These are phyloP conservation scores for Poeciliopsis infans DNA, from an alignment of 2,797 vertebrate species.

Conservation along the genomic window DNA sequence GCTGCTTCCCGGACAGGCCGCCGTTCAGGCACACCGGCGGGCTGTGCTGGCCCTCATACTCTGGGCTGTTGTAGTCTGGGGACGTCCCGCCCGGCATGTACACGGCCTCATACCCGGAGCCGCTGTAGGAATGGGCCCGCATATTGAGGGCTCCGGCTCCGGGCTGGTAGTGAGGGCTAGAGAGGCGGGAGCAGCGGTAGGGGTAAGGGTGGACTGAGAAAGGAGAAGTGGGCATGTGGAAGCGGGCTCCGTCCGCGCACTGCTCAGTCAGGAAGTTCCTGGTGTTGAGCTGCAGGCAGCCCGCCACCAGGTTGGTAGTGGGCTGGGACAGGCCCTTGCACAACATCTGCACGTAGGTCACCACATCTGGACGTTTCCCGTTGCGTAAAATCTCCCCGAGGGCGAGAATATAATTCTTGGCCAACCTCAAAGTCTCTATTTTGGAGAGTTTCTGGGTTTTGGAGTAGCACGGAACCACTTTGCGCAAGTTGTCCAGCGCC, in stretches of 20 bases:
- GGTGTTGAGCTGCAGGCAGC: conserved; percentile 98
- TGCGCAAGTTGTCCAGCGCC: conserved; percentile 96
- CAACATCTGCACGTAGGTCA: conserved; percentile 96
- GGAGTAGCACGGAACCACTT: conserved; percentile 98
- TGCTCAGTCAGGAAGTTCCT: conserved; percentile 96
- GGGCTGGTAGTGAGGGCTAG: conserved; percentile 90
- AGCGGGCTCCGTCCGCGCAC: conserved; percentile 88
- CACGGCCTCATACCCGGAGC: conserved; percentile 86
- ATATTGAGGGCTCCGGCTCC: conserved; percentile 83
- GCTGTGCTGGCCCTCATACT: conserved; percentile 93
- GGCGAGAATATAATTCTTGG: conserved; percentile 97
- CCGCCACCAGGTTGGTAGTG: conserved; percentile 97
- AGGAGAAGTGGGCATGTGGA: conserved; percentile 89
- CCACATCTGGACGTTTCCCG: conserved; percentile 95
- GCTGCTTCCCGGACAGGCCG: conserved; percentile 90
- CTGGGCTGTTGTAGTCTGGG: conserved; percentile 94
- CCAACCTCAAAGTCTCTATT: conserved; percentile 94
- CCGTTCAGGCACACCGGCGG: conserved; percentile 93
- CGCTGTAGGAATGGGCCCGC: conserved; percentile 85
- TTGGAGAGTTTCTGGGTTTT: conserved; percentile 99
- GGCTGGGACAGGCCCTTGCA: conserved; percentile 97
- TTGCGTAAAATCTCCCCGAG: conserved; percentile 97
- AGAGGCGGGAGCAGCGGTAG: conserved; percentile 90
- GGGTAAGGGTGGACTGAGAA: conserved; percentile 93
- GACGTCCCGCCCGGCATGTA: conserved; percentile 90